Base-by-base conservation (phyloP, 2,113 vertebrate species). In the Geococcyx californianus region DNA sequence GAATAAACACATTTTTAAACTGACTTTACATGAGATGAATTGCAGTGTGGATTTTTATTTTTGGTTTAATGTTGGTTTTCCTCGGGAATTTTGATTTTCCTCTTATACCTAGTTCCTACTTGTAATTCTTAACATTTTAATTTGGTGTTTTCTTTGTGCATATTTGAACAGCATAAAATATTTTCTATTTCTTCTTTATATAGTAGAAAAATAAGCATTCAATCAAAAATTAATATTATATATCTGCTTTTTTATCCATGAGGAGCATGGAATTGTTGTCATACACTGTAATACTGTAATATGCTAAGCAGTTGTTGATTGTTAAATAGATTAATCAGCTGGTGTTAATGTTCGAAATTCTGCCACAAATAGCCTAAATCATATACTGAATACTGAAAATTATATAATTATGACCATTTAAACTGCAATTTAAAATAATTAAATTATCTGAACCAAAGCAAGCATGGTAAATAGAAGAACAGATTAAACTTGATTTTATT, bases 371-470 rank as follows among this genome's bases (percentile, higher is more conserved):
- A 79, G 28, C 87, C 63, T 84, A 86, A 93, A 84, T 77, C 26
- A 60, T 45, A 54, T 86, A 94, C 84, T 59, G 68, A 91, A 92
- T 92, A 86, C 42, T 94, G 81, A 90, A 90, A 91, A 94, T 62
- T 7, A 40, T 59, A 59, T 88, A 20, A 17, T 95, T 93, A 87
- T 88, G 47, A 25, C 25, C 31, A 67, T 76, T 95, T 88, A 93
- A 95, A 69, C 25, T 42, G 34, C 72, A 94, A 75, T 91, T 94
- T 78, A 92, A 91, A 75, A 36, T 67, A 90, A 96, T 89, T 84
- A 95, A 88, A 93, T 94, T 94, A 94, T 84, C 20, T 33, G 8
- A 60, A 59, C 33, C 36, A 85, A 86, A 89, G 21, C 73, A 84
- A 77, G 19, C 52, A 74, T 67, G 76, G 42, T 63, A 96, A 96